Evolutionary conservation across 2,797 vertebrate species (phyloP).

Genomic region (Hydrocynus forskahlii): DNA sequence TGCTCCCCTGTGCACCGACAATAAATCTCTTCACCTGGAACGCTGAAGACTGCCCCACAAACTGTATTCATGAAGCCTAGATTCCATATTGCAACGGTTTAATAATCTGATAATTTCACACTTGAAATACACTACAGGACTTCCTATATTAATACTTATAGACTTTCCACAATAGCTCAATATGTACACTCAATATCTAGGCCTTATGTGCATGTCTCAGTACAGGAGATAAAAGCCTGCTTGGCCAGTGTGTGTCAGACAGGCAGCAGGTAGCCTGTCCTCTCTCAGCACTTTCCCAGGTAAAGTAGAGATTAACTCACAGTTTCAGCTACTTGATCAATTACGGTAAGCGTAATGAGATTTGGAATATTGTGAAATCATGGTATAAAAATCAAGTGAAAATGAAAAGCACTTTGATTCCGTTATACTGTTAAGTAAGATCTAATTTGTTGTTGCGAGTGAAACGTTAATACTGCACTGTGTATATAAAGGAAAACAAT

Average conservation of each 20-base stretch:
- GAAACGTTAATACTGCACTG: not conserved
- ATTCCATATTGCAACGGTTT: no score
- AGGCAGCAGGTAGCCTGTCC: not conserved
- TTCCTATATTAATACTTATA: not conserved
- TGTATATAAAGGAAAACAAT: not conserved
- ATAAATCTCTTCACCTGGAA: constrained; percentile 6
- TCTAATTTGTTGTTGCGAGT: not conserved
- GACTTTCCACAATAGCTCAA: not conserved
- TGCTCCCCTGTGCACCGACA: constrained; percentile 9
- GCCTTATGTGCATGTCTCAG: not conserved
- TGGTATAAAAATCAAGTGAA: not conserved
- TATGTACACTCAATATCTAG: not conserved
- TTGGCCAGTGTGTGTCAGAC: not conserved
- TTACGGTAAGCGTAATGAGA: no score
- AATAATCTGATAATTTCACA: not conserved
- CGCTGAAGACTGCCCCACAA: not conserved
- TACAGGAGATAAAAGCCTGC: not conserved
- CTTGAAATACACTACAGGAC: not conserved
- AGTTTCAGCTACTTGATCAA: no score
- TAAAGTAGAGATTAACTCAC: no score
- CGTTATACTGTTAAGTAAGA: not conserved
- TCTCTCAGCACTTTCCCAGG: not conserved
- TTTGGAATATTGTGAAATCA: not conserved
- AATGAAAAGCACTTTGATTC: not conserved
- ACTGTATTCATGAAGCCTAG: not conserved